Evolutionary conservation across 2,113 vertebrate genomes (phyloP).

Genomic region (Callipepla squamata): DNA sequence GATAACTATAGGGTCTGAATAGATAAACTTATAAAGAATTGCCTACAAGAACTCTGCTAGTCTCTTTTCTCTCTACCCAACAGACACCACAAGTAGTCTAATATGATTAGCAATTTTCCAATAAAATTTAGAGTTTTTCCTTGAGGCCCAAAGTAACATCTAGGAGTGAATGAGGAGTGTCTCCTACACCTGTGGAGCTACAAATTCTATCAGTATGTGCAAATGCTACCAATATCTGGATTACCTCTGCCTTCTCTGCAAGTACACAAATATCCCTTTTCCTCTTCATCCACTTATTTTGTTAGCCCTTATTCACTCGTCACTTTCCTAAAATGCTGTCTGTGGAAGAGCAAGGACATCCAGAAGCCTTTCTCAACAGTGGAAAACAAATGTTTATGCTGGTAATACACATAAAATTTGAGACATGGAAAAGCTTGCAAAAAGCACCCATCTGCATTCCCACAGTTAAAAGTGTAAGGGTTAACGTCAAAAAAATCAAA

Average conservation of each 20-base stretch:
- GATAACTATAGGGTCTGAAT: not conserved
- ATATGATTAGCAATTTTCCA: not conserved
- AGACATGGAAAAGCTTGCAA: not conserved
- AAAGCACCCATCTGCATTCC: not conserved
- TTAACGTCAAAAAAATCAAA: not conserved
- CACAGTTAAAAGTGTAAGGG: not conserved
- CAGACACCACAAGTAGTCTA: not conserved
- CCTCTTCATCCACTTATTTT: not conserved
- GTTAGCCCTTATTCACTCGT: not conserved
- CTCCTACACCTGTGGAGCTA: not conserved
- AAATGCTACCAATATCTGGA: not conserved
- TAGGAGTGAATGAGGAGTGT: not conserved
- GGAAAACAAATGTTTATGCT: not conserved
- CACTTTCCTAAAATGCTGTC: not conserved
- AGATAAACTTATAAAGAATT: not conserved
- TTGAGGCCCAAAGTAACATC: not conserved
- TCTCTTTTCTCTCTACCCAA: not conserved
- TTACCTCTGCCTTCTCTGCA: not conserved
- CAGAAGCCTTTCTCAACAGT: not conserved
- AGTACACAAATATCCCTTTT: not conserved
- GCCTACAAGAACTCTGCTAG: not conserved
- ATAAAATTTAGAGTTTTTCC: not conserved
- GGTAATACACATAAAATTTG: not conserved
- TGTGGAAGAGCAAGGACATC: not conserved
- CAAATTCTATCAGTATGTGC: not conserved